Conservation (phyloP, 2,113 vertebrate genomes). For the Tamias sibiricus region DNA sequence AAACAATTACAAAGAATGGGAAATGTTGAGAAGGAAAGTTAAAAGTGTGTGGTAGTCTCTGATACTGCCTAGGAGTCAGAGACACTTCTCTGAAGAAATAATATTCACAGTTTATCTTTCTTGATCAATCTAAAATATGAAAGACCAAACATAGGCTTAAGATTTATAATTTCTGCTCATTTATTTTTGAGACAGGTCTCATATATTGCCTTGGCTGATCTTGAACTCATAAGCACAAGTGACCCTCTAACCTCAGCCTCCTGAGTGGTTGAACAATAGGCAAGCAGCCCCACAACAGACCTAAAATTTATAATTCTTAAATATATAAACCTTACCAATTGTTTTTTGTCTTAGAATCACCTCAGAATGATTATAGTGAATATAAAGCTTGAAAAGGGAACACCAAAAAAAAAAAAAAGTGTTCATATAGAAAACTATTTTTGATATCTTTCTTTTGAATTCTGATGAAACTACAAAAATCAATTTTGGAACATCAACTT, state of each 20-base stretch:
- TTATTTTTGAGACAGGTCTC: not conserved
- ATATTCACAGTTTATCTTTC: conserved; percentile 5
- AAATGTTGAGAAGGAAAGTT: conserved; percentile 6
- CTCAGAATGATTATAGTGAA: conserved; percentile 41
- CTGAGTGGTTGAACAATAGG: not conserved
- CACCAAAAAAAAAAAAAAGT: conserved; percentile 13
- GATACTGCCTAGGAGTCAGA: not conserved
- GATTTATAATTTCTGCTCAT: not conserved
- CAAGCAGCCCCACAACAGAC: not conserved
- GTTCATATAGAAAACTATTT: conserved; percentile 52
- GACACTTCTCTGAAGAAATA: not conserved
- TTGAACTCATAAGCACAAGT: not conserved
- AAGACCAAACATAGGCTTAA: not conserved
- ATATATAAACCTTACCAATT: conserved; percentile 36
- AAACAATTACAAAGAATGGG: not conserved
- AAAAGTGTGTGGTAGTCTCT: not conserved
- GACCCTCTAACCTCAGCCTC: not conserved
- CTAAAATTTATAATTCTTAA: conserved; percentile 14
- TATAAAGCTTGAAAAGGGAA: not conserved
- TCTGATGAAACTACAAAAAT: conserved; percentile 61
- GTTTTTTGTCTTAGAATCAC: not conserved
- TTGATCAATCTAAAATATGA: conserved; percentile 29
- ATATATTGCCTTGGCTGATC: not conserved
- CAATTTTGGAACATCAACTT: conserved; percentile 71
- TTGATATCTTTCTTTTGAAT: conserved; percentile 55